Evolutionary conservation across 2,888 invertebrate species (phyloP), one percentile per base, ranked within the genome.

Genomic region (Coelinius sp.): DNA sequence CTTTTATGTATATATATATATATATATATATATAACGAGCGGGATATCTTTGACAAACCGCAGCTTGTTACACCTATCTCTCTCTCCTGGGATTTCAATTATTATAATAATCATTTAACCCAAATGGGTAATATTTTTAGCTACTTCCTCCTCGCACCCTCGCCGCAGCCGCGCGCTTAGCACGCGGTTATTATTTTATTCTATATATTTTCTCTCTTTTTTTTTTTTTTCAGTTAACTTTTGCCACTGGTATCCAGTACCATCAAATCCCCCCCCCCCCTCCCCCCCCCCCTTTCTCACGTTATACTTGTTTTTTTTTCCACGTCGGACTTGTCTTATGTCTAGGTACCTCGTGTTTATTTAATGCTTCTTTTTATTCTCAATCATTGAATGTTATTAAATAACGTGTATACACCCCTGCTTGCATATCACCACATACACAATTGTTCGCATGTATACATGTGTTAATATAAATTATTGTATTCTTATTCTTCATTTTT

Each of bases 171-270:
- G 22, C 69, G 52, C 41, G 56, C 70, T 70, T 65, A 65, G 53
- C 70, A 70, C 70, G 41, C 25, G 53, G 31, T 71, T 35, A 20
- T 25, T 59, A 25, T 27, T 59, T 31, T 59, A 63, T 41, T 41
- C 22, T 41, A 63, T 41, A 22, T 63, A 12, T 41, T 63, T 24
- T 62, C 35, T 31, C 20, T 65, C 17, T 31, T 27, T 49, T 56
- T 31, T 25, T 14, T 44, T 27, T 27, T 17, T 24, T 25, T 71
- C 8, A 52, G 52, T 63, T 14, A 20, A 25, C 24, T 22, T 52
- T 64, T 44, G 14, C 35, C 59, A 25, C n/a, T 56, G 66, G 70
- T 71, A 66, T 20, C 66, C 70, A 70, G 70, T 66, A 66, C 66
- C 66, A 35, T 66, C 35, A 46, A 41, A 20, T 31, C 27, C 22